These are phyloP conservation scores for Neria commutata DNA, from an alignment of 2,888 invertebrate species.

Conservation along the genomic window DNA sequence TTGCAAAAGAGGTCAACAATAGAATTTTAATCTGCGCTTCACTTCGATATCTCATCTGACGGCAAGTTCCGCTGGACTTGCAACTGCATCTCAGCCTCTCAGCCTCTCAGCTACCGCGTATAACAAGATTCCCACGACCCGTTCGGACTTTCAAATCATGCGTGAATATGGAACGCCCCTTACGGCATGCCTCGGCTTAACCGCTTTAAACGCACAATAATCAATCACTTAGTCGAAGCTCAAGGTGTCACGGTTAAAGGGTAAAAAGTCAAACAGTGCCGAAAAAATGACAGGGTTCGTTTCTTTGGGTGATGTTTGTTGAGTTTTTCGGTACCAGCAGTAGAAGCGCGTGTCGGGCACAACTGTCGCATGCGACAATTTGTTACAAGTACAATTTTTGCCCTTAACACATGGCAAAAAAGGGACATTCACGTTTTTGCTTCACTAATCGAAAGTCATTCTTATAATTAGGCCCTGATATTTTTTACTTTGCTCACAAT, in stretches of 20 bases:
- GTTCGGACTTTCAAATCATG: background rate
- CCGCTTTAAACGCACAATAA: background rate
- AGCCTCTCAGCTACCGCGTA: no score
- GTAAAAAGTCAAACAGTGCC: slow-evolving; percentile 7
- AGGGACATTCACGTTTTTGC: background rate
- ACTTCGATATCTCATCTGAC: no score
- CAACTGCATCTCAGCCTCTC: no score
- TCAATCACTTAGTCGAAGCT: slow-evolving; percentile 3
- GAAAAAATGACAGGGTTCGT: background rate
- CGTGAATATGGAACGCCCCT: slow-evolving; percentile 2
- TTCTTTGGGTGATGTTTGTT: background rate
- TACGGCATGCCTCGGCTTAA: slow-evolving; percentile 1
- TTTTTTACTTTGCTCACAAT: slow-evolving; percentile 9
- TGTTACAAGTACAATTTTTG: slow-evolving; percentile 9
- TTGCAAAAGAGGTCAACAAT: no score
- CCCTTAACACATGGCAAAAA: slow-evolving; percentile 1
- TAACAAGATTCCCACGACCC: background rate
- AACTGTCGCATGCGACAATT: slow-evolving; percentile 17
- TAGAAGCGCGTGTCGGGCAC: slow-evolving; percentile 3
- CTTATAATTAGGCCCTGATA: slow-evolving; percentile 26
- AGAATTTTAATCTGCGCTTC: no score
- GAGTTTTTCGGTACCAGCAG: background rate
- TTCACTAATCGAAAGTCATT: slow-evolving; percentile 2
- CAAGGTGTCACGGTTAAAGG: slow-evolving; percentile 3
- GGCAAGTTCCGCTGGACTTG: no score